Evolutionary conservation across 2,888 invertebrate species (phyloP), one percentile per base, ranked within the genome.

Genomic region (Agrotis puta): DNA sequence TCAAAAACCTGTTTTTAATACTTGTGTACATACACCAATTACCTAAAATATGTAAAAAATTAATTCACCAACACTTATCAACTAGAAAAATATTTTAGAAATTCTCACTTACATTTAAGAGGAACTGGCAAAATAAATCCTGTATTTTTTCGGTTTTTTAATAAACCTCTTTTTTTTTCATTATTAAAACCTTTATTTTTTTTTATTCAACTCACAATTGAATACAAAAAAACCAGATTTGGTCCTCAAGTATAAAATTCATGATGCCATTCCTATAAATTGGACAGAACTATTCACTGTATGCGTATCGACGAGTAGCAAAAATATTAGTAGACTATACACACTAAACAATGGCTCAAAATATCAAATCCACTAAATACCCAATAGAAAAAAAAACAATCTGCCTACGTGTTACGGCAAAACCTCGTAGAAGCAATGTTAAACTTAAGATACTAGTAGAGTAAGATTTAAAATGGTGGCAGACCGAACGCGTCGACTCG

Each of bases 111-210:
- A 95, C 92, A 94, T 92, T 93, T 94, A 95, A 94, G 94, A 96
- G 96, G 96, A 96, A 96, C 96, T 95, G 96, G 96, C 95, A 94
- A 95, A 95, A 95, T 92, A 95, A 95, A 95, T 95, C 94, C 94
- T 94, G 94, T 94, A 94, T 93, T 82, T 89, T 86, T 87, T 89
- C 91, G 88, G 83, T 79, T 79, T 64, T n/a, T 48, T 14, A 78
- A 16, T 50, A 18, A 33, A 33, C n/a, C n/a, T n/a, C n/a, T 81
- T 83, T 64, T 71, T 79, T 77, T 64, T 69, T 74, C 57, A 68
- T 53, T 80, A 73, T 77, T 51, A 39, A 73, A 58, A 51, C 16
- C 24, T 22, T 48, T 47, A 24, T 54, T 83, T 75, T 80, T n/a
- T 77, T 83, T 77, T 86, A 88, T 86, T 88, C 84, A 89, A 91